phyloP scores from a whole-genome alignment of 2,797 vertebrate genomes.

The Dermochelys coriacea region DNA sequence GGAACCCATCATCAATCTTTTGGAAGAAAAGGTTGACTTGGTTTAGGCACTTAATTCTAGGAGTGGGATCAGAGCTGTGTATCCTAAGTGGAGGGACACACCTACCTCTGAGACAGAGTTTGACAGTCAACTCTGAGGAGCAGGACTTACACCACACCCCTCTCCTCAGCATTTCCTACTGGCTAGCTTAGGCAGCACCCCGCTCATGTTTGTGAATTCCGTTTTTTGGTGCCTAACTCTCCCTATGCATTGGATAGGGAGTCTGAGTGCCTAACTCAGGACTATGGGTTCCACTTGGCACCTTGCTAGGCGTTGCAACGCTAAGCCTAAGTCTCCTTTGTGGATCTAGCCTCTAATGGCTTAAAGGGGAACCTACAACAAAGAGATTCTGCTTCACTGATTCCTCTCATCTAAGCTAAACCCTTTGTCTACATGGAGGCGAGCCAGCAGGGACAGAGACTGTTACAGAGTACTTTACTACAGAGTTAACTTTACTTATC shows the following conservation, averaged over 20 bases:
- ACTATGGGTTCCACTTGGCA: too few species aligned
- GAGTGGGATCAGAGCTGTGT: neutral
- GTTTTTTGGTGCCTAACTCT: neutral
- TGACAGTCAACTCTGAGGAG: neutral
- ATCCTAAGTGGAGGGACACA: neutral
- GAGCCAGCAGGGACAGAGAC: neutral
- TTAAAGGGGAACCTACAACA: neutral
- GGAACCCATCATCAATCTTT: neutral
- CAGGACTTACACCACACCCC: neutral
- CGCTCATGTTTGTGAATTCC: neutral
- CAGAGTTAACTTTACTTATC: neutral
- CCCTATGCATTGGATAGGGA: neutral
- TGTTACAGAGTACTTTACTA: neutral
- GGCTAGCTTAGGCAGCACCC: neutral
- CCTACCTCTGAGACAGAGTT: neutral
- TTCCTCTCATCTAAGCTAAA: neutral
- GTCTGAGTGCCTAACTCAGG: neutral
- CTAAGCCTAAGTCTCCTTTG: too few species aligned
- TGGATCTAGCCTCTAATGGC: neutral
- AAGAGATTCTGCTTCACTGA: neutral
- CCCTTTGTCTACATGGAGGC: neutral
- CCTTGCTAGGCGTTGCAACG: too few species aligned
- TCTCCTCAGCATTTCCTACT: neutral
- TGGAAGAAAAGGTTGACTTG: too few species aligned
- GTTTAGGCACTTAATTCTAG: neutral